Evolutionary conservation across 2,113 vertebrate species (phyloP).

Genomic region (Campylomormyrus tamandua): DNA sequence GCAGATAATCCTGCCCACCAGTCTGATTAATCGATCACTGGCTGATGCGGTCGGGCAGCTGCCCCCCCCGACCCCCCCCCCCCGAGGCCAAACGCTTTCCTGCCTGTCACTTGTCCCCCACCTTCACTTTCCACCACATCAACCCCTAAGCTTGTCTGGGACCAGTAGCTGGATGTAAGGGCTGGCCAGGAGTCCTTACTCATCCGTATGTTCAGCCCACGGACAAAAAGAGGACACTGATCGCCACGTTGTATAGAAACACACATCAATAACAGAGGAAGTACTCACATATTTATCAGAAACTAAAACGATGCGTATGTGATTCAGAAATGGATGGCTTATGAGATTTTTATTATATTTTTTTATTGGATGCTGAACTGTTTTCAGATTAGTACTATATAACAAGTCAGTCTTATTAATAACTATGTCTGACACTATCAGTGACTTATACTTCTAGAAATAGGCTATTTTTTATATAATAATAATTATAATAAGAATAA

Average conservation of each 20-base stretch:
- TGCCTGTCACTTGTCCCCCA: constrained; percentile 37
- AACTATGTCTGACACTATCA: neutral
- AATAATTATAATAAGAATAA: neutral
- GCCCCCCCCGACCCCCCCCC: constrained; percentile 45
- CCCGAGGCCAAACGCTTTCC: constrained; percentile 47
- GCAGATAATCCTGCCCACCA: constrained; percentile 47
- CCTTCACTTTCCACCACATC: constrained; percentile 33
- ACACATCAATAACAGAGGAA: neutral
- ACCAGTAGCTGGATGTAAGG: constrained; percentile 26
- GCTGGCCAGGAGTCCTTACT: constrained; percentile 30
- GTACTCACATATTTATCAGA: neutral
- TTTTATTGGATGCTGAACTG: neutral
- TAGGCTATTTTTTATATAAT: neutral
- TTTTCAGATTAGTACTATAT: neutral
- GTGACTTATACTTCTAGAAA: neutral
- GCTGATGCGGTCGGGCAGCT: constrained; percentile 64
- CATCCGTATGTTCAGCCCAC: constrained; percentile 51
- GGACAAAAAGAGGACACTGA: constrained; percentile 33
- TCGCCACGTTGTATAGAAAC: neutral
- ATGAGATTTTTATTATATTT: neutral
- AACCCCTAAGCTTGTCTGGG: constrained; percentile 52
- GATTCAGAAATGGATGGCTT: neutral
- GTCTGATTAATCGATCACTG: constrained; percentile 68
- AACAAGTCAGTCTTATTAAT: neutral
- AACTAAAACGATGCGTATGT: constrained; percentile 26